These are phyloP conservation scores for Myiozetetes cayanensis DNA, from an alignment of 2,113 vertebrate species.

Conservation along the genomic window DNA sequence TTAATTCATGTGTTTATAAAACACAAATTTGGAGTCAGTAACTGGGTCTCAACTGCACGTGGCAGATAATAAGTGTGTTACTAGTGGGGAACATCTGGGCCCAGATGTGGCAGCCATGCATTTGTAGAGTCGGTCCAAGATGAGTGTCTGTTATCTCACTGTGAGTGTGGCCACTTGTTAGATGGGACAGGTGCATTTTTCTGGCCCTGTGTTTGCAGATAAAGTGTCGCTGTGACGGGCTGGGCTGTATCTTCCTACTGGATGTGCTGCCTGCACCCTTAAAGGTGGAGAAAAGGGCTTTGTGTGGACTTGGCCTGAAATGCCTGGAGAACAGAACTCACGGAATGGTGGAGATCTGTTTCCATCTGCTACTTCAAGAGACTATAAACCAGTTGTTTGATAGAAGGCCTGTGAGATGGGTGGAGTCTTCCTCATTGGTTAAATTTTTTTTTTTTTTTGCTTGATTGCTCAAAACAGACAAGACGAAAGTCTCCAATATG, in stretches of 20 bases:
- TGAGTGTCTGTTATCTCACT: neutral
- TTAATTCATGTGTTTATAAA: neutral
- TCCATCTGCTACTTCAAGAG: neutral
- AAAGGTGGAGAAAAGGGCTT: neutral
- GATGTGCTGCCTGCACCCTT: neutral
- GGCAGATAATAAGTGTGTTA: rapidly evolving
- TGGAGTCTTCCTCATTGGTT: neutral
- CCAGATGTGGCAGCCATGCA: neutral
- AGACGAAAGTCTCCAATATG: neutral
- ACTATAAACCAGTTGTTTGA: neutral
- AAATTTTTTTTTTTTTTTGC: neutral
- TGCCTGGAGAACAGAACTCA: rapidly evolving
- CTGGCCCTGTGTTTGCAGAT: neutral
- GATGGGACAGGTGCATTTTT: neutral
- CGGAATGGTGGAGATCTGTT: rapidly evolving
- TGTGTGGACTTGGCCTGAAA: neutral
- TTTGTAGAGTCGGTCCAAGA: neutral
- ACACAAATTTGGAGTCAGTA: neutral
- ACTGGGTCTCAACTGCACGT: neutral
- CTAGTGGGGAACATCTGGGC: neutral
- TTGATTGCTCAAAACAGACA: neutral
- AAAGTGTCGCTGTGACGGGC: neutral
- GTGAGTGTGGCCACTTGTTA: neutral
- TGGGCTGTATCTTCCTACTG: neutral
- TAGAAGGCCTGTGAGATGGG: neutral